phyloP scores from a whole-genome alignment of 2,797 vertebrate species.

The Knipowitschia caucasica region DNA sequence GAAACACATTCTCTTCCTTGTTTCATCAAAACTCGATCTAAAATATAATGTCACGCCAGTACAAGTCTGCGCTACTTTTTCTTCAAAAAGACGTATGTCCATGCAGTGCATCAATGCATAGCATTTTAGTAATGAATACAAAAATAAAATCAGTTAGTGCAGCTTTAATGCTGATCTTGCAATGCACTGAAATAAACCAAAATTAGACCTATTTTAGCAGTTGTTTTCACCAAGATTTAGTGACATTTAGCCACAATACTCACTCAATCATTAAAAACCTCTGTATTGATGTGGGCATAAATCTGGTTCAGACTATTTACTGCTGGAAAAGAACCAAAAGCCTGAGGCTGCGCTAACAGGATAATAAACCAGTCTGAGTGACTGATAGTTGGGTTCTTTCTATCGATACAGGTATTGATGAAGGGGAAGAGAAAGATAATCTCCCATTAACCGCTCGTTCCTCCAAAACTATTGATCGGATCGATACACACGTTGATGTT shows the following conservation, averaged over 20 bases:
- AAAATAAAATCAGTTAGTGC: too few species aligned
- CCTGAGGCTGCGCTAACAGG: neutral
- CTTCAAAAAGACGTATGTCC: too few species aligned
- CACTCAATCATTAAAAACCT: neutral
- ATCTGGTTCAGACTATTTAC: neutral
- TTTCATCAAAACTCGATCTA: too few species aligned
- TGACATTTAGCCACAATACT: neutral
- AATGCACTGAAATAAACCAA: too few species aligned
- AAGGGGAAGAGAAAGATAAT: conserved; percentile 6
- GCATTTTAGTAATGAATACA: too few species aligned
- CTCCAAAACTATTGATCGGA: neutral
- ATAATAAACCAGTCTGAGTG: conserved; percentile 4
- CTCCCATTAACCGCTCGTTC: conserved; percentile 1
- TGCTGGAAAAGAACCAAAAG: neutral
- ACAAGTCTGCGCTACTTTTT: too few species aligned
- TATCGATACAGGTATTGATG: conserved; percentile 6
- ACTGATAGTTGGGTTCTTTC: neutral
- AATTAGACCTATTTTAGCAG: too few species aligned
- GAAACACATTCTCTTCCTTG: too few species aligned
- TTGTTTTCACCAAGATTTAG: neutral
- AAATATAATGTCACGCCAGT: too few species aligned
- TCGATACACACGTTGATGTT: neutral
- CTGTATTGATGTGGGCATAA: neutral
- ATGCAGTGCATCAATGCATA: too few species aligned
- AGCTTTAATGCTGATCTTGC: too few species aligned